phyloP scores from a whole-genome alignment of 2,888 invertebrate species.

The Ashinkailepas kermadecensis region DNA sequence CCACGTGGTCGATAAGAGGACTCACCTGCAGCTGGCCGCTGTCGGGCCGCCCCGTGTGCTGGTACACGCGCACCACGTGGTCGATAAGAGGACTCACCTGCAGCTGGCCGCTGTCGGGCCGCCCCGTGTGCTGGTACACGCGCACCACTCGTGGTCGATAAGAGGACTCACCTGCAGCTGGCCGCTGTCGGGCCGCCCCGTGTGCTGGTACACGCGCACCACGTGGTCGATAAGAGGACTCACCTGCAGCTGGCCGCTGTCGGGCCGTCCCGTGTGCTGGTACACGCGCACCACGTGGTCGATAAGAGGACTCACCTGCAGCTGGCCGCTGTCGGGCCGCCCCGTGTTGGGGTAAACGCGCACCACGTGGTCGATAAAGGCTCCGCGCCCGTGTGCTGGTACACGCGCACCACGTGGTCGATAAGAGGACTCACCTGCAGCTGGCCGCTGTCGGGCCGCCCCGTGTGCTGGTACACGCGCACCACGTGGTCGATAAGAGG shows the following conservation, averaged over 20 bases:
- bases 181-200: not conserved
- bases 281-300: slow-evolving; percentile 28
- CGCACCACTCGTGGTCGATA: slow-evolving; percentile 28
- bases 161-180: not conserved
- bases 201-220: slow-evolving; percentile 25
- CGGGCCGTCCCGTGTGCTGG: not conserved
- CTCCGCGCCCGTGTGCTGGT: not conserved
- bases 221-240: slow-evolving; percentile 25
- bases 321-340: not conserved
- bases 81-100: slow-evolving; percentile 4
- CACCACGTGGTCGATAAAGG: slow-evolving; percentile 25
- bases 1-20: slow-evolving; percentile 26
- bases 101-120: not conserved
- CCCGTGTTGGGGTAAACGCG: slow-evolving; percentile 22
- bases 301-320: not conserved
- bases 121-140: slow-evolving; percentile 20
- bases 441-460: no score
- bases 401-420: no score
- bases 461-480: no score
- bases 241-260: not conserved
- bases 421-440: no score
- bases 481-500: no score
- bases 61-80: slow-evolving; percentile 27
- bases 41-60: not conserved
- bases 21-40: not conserved